Evolutionary conservation across 1,140 invertebrate genomes (phyloP).

Genomic region (Camponotus pennsylvanicus): DNA sequence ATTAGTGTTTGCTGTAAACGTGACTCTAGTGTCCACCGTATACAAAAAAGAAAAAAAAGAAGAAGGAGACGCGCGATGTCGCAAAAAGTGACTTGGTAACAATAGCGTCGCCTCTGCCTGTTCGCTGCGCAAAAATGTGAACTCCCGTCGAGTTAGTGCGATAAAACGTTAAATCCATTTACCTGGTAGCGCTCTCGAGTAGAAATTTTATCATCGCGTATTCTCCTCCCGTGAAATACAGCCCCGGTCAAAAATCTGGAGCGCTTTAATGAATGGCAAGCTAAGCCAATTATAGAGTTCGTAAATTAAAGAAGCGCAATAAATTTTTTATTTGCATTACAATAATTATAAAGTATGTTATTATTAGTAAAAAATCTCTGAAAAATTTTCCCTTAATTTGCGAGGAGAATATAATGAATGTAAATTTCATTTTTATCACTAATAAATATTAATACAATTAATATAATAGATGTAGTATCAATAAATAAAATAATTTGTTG

Average conservation of each 20-base stretch:
- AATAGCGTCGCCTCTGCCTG: not conserved
- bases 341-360: not conserved
- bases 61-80: not conserved
- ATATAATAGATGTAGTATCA: not conserved
- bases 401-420: not conserved
- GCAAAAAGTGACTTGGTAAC: slow-evolving; percentile 28
- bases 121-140: slow-evolving; percentile 20
- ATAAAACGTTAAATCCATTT: slow-evolving; percentile 49
- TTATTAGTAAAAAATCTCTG: not conserved
- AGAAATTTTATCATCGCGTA: slow-evolving; percentile 47
- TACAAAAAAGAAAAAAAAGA: not conserved
- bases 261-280: slow-evolving; percentile 42
- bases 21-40: slow-evolving; percentile 2
- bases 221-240: slow-evolving; percentile 13
- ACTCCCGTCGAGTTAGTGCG: slow-evolving; percentile 11
- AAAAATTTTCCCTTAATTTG: not conserved
- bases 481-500: not conserved
- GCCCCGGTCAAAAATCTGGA: slow-evolving; percentile 23
- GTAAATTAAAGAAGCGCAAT: slow-evolving; percentile 2
- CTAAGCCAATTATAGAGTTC: slow-evolving; percentile 11
- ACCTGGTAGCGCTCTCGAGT: not conserved
- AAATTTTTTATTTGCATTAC: not conserved
- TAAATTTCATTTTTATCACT: not conserved
- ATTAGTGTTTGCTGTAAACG: slow-evolving; percentile 53
- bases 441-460: not conserved